Evolutionary conservation across 2,113 vertebrate species (phyloP), one percentile per base, ranked within the genome.

Genomic region (Triplophysa dalaica): DNA sequence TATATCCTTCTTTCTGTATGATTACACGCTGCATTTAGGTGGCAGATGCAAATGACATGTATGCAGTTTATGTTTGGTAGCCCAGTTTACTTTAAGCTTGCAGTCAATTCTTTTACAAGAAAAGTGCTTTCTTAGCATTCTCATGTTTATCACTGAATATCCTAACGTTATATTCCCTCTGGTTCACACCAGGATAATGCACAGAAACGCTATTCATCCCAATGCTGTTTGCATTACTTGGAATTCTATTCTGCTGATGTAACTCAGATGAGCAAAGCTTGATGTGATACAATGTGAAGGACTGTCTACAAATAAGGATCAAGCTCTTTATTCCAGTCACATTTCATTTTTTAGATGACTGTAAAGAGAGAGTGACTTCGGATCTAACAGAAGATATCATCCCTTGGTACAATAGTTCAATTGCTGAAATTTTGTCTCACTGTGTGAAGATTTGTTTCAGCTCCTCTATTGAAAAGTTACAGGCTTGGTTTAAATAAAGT

Each of bases 241-340:
- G 5, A 10, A n/a, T 8, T 73, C 54, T 6, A 24, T 9, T 5
- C 22, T 73, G 70, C n/a, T 43, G 54, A 73, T n/a, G 5, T 21
- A 58, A 58, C 54, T 21, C 8, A 58, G 54, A n/a, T 9, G 54
- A 21, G 7, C 54, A 58, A 58, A 29, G 9, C 43, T 75, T 75
- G 73, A 75, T 45, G 73, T 75, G 17, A 75, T 63, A 21, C 16
- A 50, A 14, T 48, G 41, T 75, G 60, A 75, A 63, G 58, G 72
- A 75, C 38, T 48, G 72, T 60, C 54, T 17, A 63, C 58, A 45
- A 22, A 52, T 14, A 52, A 63, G 63, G 38, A 63, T 13, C 17
- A 48, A 45, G 54, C 72, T 62, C 70, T 74, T 62, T 45, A 29
- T 63, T n/a, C 43, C 56, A 9, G 60, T 75, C 41, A 75, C 58